Evolutionary conservation across 2,113 vertebrate genomes (phyloP), one percentile per base, ranked within the genome.

Genomic region (Tympanuchus pallidicinctus): DNA sequence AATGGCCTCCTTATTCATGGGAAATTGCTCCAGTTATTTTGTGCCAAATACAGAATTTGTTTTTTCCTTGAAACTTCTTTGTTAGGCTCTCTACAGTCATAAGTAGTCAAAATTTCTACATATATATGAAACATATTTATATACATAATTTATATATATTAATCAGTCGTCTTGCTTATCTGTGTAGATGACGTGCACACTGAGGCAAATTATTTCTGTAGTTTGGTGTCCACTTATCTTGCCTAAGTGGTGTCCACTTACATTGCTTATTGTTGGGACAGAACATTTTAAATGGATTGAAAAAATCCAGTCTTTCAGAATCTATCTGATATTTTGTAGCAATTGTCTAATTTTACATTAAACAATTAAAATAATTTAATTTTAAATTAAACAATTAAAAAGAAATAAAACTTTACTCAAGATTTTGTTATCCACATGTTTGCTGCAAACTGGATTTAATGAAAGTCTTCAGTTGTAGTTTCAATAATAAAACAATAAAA

Each of bases 291-390:
- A 90, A 69, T 34, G 34, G 12, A 94, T 89, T 67, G 25, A 56
- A 88, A 94, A 90, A 82, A 36, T 34, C 63, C 57, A 56, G 74
- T 54, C 81, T 91, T 93, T 82, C 28, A 95, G 84, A 93, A 89
- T 75, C 59, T 82, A 66, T 79, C 79, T 75, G 76, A 83, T 74
- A 92, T 91, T 96, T 95, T 82, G 38, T 36, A 78, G 42, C 34
- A 89, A 65, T 60, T 60, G 60, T 86, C 90, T 88, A 88, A 91
- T 81, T 43, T 43, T 43, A 17, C 42, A 43, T 43, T 43, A 43
- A 43, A 43, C 42, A 43, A 43, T 43, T 15, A 42, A 15, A 43
- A 43, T 43, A 43, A 43, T 43, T 43, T 43, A 16, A 43, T 43
- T 43, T 43, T 43, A 43, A 43, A 43, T 43, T 43, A 43, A 43